Evolutionary conservation across 1,140 invertebrate genomes (phyloP).

Genomic region (Trigoniulus corallinus): DNA sequence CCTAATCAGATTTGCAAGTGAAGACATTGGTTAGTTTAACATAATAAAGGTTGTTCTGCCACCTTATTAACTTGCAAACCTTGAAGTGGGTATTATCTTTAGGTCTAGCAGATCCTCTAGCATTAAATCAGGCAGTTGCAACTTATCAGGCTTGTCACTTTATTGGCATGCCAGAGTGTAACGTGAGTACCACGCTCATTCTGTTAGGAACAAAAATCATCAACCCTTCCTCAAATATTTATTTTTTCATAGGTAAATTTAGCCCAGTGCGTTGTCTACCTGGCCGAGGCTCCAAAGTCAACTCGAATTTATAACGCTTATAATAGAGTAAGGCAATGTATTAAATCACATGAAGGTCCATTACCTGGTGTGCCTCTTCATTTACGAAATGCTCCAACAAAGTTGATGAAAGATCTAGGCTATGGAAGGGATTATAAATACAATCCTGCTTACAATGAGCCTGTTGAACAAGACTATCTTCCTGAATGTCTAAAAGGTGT

Average conservation of each 20-base stretch:
- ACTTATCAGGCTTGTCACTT: conserved; percentile 61
- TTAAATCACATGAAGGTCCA: conserved; percentile 45
- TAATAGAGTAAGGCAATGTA: conserved; percentile 36
- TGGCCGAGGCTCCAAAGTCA: conserved; percentile 59
- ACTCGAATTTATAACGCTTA: conserved; percentile 48
- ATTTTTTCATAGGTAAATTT: conserved; percentile 33
- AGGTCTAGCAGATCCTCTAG: conserved; percentile 36
- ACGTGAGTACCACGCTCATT: conserved; percentile 27
- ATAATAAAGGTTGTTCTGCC: conserved; percentile 2
- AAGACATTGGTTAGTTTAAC: conserved; percentile 41
- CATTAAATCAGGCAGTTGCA: conserved; percentile 40
- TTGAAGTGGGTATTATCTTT: conserved; percentile 5
- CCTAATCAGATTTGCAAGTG: conserved; percentile 53
- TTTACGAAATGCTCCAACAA: conserved; percentile 60
- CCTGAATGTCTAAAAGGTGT: conserved; percentile 17
- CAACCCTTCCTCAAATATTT: no score
- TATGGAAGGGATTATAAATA: conserved; percentile 27
- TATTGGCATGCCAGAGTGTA: conserved; percentile 64
- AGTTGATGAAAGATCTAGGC: conserved; percentile 58
- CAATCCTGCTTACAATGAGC: conserved; percentile 15
- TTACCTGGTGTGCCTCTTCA: conserved; percentile 54
- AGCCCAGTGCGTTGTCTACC: conserved; percentile 54
- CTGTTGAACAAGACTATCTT: conserved; percentile 22
- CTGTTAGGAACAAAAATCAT: no score
- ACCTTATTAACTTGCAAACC: background rate